Evolutionary conservation across 1,140 invertebrate genomes (phyloP).

Genomic region (Pseudobourletiella spinata): DNA sequence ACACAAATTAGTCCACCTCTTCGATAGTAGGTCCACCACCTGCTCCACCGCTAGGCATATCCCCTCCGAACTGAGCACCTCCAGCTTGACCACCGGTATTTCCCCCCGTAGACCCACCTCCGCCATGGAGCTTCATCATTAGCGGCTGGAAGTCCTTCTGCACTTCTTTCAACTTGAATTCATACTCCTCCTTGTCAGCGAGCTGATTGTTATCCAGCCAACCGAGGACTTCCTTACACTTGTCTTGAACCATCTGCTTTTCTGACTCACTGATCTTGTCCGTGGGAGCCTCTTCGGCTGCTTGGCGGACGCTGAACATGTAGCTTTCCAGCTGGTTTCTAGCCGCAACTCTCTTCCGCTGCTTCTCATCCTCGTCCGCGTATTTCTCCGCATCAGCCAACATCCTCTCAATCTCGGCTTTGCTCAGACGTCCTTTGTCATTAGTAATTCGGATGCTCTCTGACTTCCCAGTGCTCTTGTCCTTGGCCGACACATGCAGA

Average conservation of each 20-base stretch:
- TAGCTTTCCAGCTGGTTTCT: constrained; percentile 76
- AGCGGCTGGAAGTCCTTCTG: constrained; percentile 37
- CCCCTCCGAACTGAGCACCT: too few relatives aligned
- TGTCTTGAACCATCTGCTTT: constrained; percentile 48
- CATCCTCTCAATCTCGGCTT: constrained; percentile 89
- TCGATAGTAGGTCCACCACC: constrained; percentile 28
- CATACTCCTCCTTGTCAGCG: constrained; percentile 45
- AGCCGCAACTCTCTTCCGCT: constrained; percentile 53
- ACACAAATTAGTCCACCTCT: constrained; percentile 33
- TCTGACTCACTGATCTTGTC: constrained; percentile 52
- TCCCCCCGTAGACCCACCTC: too few relatives aligned
- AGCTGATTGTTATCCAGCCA: constrained; percentile 50
- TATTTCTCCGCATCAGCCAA: constrained; percentile 63
- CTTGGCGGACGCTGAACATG: constrained; percentile 69
- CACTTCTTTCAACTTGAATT: constrained; percentile 42
- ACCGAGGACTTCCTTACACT: constrained; percentile 35
- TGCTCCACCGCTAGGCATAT: constrained; percentile 17
- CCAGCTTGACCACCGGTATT: too few relatives aligned
- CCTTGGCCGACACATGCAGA: constrained; percentile 65
- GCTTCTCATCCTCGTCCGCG: constrained; percentile 56
- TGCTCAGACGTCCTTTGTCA: constrained; percentile 82
- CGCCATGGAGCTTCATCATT: constrained; percentile 39
- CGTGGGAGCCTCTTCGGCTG: constrained; percentile 52
- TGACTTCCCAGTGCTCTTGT: constrained; percentile 64
- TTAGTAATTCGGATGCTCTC: constrained; percentile 81